A percentile compares a stretch with the other conserved stretches of the same genome.
Conservation (phyloP, 1,140 invertebrate genomes). For the Aphaenogaster ashmeadi region DNA sequence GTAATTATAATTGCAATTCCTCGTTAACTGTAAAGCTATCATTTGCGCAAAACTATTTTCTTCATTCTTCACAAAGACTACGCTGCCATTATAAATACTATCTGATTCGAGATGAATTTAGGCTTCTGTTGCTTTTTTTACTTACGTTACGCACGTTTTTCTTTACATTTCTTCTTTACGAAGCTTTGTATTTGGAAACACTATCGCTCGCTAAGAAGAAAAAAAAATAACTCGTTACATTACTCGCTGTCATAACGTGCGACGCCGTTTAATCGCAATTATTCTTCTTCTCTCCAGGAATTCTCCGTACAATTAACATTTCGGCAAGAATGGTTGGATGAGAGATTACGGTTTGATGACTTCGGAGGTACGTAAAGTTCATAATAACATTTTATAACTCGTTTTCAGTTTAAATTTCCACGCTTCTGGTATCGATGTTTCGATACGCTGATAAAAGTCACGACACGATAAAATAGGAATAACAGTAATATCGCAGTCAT, state of each 20-base stretch:
- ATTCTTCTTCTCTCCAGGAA: conserved; percentile 90
- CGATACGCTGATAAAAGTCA: neutral
- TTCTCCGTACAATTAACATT: conserved; percentile 98
- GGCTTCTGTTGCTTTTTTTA: neutral
- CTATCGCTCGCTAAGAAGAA: conserved; percentile 14
- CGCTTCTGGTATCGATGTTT: neutral
- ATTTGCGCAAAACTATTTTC: conserved; percentile 34
- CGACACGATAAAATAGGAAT: neutral
- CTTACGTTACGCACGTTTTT: conserved; percentile 44
- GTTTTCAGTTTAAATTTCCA: conserved; percentile 8
- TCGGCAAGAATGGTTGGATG: conserved; percentile 98
- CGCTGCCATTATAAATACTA: conserved; percentile 1
- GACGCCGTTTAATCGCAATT: conserved; percentile 42
- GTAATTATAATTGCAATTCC: conserved; percentile 1
- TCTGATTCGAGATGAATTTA: conserved; percentile 40
- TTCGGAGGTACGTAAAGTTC: conserved; percentile 89
- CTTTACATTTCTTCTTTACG: conserved; percentile 18
- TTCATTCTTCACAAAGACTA: conserved; percentile 15
- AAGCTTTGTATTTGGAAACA: conserved; percentile 36
- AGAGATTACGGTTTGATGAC: conserved; percentile 96
- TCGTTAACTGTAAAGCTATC: conserved; percentile 19
- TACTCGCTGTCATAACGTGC: neutral
- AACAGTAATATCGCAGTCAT: neutral
- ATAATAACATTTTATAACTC: neutral
- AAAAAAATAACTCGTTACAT: conserved; percentile 35